Conservation (phyloP, 2,113 vertebrate genomes). For the Chlorodrepanis virens region DNA sequence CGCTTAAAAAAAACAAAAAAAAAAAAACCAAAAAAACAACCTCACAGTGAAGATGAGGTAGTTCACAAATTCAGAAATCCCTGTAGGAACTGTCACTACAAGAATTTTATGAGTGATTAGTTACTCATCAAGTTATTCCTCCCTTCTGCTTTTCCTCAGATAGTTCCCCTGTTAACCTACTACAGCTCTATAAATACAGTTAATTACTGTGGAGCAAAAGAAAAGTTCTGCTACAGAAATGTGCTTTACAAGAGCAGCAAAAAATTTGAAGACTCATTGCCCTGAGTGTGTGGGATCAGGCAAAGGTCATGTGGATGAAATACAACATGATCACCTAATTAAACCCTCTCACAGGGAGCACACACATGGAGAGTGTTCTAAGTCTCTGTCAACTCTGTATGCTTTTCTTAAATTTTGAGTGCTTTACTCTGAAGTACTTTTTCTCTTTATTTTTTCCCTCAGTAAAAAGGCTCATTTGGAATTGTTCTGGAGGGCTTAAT, state of each 20-base stretch:
- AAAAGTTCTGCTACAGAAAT: not conserved
- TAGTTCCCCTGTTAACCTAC: not conserved
- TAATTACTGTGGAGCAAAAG: conserved; percentile 13
- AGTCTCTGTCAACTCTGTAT: not conserved
- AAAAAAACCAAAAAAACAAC: not conserved
- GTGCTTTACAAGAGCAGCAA: not conserved
- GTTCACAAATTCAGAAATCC: not conserved
- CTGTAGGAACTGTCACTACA: not conserved
- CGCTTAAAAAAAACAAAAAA: not conserved
- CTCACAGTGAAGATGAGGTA: not conserved
- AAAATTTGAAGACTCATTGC: not conserved
- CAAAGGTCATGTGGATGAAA: not conserved
- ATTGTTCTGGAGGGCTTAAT: not conserved
- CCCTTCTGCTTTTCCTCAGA: not conserved
- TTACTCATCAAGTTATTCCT: not conserved
- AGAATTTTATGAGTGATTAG: conserved; percentile 26
- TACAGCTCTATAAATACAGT: conserved; percentile 1
- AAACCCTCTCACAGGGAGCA: not conserved
- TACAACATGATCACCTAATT: not conserved
- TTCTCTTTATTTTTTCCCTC: not conserved
- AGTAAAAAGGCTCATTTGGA: not conserved
- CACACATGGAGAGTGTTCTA: not conserved
- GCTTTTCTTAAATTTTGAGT: not conserved
- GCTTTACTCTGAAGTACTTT: not conserved
- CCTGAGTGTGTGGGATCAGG: not conserved